phyloP scores from a whole-genome alignment of 2,888 invertebrate species.

The Omphaloscelis lunosa region DNA sequence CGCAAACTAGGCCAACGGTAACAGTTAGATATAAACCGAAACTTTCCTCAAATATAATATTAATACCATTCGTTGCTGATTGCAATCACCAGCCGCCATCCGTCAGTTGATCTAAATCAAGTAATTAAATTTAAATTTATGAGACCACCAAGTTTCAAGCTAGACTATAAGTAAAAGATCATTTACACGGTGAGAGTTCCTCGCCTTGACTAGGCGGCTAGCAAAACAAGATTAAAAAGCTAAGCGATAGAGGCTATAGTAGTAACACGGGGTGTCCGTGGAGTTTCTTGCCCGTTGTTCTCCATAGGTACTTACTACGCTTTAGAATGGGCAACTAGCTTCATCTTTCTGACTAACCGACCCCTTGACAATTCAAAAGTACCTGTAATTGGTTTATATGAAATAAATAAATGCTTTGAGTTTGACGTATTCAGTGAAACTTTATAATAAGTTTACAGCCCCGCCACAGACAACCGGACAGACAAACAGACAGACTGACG shows the following conservation, averaged over 20 bases:
- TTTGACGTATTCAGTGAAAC: not conserved
- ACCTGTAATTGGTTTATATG: too few species aligned
- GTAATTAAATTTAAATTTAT: slow-evolving; percentile 63
- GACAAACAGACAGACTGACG: not conserved
- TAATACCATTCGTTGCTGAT: slow-evolving; percentile 34
- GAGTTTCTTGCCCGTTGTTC: too few species aligned
- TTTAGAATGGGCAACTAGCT: too few species aligned
- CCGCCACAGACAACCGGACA: too few species aligned
- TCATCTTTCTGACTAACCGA: too few species aligned
- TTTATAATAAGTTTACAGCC: too few species aligned
- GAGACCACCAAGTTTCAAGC: slow-evolving; percentile 43
- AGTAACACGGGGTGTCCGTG: not conserved
- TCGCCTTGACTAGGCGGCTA: not conserved
- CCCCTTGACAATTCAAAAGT: too few species aligned
- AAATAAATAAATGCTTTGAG: too few species aligned
- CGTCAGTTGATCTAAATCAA: slow-evolving; percentile 31
- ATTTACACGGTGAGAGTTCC: not conserved
- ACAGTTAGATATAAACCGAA: slow-evolving; percentile 8
- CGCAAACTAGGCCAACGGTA: not conserved
- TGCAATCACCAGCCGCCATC: slow-evolving; percentile 32
- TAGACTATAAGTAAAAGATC: slow-evolving; percentile 5
- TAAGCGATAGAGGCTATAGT: too few species aligned
- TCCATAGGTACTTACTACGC: too few species aligned
- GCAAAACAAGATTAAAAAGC: not conserved
- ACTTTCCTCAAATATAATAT: slow-evolving; percentile 17